A percentile compares a stretch with the other conserved stretches of the same genome.
Conservation (phyloP, 2,797 vertebrate genomes). For the Oreortyx pictus region DNA sequence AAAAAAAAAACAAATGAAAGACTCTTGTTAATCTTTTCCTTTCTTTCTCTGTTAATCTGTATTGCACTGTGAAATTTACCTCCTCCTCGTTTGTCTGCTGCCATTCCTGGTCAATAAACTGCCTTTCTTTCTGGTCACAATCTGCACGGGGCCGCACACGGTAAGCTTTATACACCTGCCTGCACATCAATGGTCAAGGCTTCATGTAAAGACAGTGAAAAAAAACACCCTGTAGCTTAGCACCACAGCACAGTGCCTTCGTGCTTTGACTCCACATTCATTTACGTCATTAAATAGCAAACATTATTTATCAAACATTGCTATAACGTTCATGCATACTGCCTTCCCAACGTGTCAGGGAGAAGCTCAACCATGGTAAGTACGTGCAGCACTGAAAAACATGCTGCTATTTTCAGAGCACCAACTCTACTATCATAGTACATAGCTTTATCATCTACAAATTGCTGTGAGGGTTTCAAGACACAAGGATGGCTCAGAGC, state of each 20-base stretch:
- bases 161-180: constrained; percentile 12
- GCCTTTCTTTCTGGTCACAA: constrained; percentile 3
- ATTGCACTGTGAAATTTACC: constrained; percentile 22
- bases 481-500: background rate
- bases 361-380: background rate
- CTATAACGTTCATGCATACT: background rate
- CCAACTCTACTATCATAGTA: background rate
- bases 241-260: background rate
- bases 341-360: background rate
- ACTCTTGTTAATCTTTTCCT: constrained; percentile 57
- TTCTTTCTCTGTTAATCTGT: constrained; percentile 19
- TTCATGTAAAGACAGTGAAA: background rate
- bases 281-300: background rate
- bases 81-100: constrained; percentile 31
- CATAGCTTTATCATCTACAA: background rate
- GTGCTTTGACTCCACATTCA: background rate
- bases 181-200: background rate
- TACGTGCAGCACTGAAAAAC: background rate
- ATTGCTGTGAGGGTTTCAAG: background rate
- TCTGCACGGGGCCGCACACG: background rate
- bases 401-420: background rate
- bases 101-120: constrained; percentile 44
- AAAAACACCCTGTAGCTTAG: background rate
- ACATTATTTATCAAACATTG: background rate
- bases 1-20: constrained; percentile 61